Base-by-base conservation (phyloP, 1,140 invertebrate genomes). In the Mylabris phalerata region DNA sequence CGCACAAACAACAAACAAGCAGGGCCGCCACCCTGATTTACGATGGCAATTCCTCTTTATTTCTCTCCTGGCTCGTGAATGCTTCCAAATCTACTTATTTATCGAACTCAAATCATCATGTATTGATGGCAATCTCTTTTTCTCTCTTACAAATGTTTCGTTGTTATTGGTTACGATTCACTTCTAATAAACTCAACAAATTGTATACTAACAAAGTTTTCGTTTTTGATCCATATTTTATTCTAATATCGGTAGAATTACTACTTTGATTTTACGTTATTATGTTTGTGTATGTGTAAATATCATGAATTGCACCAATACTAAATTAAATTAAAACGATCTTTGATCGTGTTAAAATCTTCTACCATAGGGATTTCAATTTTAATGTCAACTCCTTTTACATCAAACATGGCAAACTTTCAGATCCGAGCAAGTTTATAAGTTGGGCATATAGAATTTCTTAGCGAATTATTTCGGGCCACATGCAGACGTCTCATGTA, bases 341-440 rank as follows among this genome's bases (percentile, higher is more conserved):
- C 69, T 71, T 71, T 71, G 69, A 71, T 71, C 69, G 68, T 67
- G 65, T 66, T 67, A 68, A 70, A 70, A 68, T 67, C 62, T 68
- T 70, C 66, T 66, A 59, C 63, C 61, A 63, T 62, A 63, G 52
- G 60, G 69, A 71, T 71, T 71, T 70, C 69, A 71, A 71, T 68
- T 71, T 71, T 68, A 70, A 71, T 71, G 70, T 71, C 70, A 69
- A 68, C 67, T 71, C 70, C 70, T 71, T 71, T 71, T 65, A 69
- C 68, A 69, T 71, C 70, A 70, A 71, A 71, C 66, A 67, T 67
- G 67, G 63, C 65, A 67, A 69, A 70, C 65, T 70, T 71, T 62
- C 63, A 43, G 48, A 50, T 55, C 39, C 44, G 57, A 40, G 50
- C 55, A 68, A 71, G 63, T 71, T 71, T 71, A 71, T 70, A 68